Evolutionary conservation across 2,113 vertebrate genomes (phyloP).

Genomic region (Pseudolaguvia tuberculata): DNA sequence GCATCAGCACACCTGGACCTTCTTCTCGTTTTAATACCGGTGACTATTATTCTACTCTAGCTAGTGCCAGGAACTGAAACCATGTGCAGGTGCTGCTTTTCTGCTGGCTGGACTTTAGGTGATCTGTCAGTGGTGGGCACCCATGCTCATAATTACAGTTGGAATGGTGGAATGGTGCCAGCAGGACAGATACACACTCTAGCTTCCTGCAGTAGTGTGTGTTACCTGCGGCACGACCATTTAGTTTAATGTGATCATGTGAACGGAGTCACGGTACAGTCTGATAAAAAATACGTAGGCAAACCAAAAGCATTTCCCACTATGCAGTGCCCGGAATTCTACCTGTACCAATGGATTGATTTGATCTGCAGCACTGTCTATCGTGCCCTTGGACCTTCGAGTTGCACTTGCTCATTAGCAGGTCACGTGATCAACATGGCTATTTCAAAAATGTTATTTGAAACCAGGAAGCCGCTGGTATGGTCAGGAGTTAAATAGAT

Average conservation of each 20-base stretch:
- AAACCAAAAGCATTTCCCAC: too few species aligned
- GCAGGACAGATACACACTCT: constrained; percentile 53
- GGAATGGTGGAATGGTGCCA: constrained; percentile 61
- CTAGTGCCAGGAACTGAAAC: constrained; percentile 51
- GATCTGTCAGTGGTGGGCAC: constrained; percentile 71
- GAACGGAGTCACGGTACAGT: background rate
- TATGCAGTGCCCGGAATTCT: background rate
- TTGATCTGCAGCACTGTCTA: background rate
- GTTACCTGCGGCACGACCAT: background rate
- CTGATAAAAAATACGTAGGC: background rate
- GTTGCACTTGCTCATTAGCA: background rate
- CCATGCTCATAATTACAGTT: constrained; percentile 68
- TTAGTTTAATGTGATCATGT: background rate
- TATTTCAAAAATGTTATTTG: too few species aligned
- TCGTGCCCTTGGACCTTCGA: background rate
- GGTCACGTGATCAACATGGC: constrained; percentile 12
- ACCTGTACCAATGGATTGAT: background rate
- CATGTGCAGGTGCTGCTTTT: constrained; percentile 59
- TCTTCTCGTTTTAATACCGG: constrained; percentile 13
- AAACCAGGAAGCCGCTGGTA: too few species aligned
- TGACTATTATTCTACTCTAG: constrained; percentile 38
- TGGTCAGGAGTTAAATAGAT: background rate
- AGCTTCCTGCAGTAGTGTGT: constrained; percentile 61
- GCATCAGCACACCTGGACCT: constrained; percentile 34
- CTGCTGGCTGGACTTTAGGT: constrained; percentile 65